Conservation (phyloP, 2,888 invertebrate species). For the Lymantria monacha region DNA sequence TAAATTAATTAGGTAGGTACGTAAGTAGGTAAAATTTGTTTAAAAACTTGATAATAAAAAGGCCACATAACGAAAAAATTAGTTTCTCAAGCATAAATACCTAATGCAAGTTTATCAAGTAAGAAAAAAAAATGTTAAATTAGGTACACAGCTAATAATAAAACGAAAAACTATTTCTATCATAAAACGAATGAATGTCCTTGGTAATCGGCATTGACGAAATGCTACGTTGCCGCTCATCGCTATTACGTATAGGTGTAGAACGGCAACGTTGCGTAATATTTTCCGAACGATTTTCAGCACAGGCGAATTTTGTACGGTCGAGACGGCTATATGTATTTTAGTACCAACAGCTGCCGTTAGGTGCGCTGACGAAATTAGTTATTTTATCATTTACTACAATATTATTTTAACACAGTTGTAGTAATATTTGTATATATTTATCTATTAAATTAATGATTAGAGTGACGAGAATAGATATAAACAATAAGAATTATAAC, state of each 20-base stretch:
- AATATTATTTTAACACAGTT: no score
- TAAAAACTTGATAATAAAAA: no score
- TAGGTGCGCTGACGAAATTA: no score
- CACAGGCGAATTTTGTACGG: conserved; percentile 5
- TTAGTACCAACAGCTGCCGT: not conserved
- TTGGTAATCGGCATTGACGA: conserved; percentile 10
- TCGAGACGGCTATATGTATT: not conserved
- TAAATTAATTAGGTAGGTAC: no score
- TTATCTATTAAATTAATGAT: no score
- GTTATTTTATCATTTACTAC: no score
- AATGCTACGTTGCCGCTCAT: conserved; percentile 28
- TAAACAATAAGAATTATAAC: no score
- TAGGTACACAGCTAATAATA: not conserved
- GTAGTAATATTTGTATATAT: no score
- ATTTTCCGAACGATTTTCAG: conserved; percentile 31
- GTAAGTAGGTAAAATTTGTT: no score
- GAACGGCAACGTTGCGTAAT: conserved; percentile 22
- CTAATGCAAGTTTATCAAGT: not conserved
- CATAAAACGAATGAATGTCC: conserved; percentile 5
- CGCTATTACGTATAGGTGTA: conserved; percentile 13
- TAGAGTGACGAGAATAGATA: no score
- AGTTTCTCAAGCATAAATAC: not conserved
- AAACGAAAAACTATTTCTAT: conserved; percentile 7
- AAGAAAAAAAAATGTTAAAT: not conserved
- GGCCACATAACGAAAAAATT: not conserved